phyloP scores from a whole-genome alignment of 2,113 vertebrate species.

The Malurus melanocephalus region DNA sequence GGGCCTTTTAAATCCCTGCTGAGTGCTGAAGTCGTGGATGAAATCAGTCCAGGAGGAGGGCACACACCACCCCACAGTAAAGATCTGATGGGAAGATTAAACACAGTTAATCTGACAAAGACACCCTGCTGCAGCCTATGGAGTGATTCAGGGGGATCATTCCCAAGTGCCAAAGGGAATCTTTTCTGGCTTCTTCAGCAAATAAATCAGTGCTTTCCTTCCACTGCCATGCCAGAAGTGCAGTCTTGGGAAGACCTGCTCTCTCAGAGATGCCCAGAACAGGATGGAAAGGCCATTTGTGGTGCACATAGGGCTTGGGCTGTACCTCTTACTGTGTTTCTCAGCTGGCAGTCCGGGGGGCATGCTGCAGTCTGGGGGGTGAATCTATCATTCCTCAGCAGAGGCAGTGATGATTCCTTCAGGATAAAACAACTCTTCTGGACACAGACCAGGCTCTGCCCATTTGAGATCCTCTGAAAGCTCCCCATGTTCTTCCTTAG shows the following conservation, averaged over 20 bases:
- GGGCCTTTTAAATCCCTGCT: neutral
- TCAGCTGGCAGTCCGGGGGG: fast-evolving
- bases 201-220: neutral
- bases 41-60: neutral
- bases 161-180: fast-evolving
- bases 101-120: neutral
- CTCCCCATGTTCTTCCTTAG: neutral
- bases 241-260: neutral
- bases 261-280: neutral
- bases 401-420: neutral
- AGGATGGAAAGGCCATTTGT: neutral
- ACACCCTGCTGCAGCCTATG: neutral
- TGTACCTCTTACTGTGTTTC: neutral
- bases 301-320: fast-evolving
- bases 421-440: neutral
- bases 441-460: neutral
- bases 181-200: neutral
- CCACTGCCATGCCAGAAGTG: neutral
- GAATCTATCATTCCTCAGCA: no score
- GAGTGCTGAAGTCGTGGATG: neutral
- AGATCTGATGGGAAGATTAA: neutral
- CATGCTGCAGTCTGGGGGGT: neutral
- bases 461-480: neutral
- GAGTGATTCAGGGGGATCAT: neutral
- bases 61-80: neutral